Percentiles rank a stretch among this genome's conserved stretches.
Conservation (phyloP, 23 tunicate genomes). For the Aplidium turbinatum region DNA sequence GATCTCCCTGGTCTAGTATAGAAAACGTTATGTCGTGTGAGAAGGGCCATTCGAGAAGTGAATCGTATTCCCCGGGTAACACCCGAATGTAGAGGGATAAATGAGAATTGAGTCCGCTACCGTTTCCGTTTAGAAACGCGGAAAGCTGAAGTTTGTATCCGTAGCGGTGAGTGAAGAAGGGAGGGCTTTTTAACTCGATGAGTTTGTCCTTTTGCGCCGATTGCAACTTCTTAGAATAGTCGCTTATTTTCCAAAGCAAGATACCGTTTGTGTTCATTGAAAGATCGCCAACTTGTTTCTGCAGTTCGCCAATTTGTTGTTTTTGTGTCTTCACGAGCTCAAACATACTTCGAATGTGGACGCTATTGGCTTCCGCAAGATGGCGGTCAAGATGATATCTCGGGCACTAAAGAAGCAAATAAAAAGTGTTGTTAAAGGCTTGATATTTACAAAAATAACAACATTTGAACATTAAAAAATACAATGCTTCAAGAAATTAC, state of each 20-base stretch:
- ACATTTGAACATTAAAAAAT: too few species aligned
- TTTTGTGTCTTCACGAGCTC: slow-evolving; percentile 65
- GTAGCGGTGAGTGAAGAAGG: slow-evolving; percentile 77
- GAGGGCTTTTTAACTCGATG: slow-evolving; percentile 77
- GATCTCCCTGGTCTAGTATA: slow-evolving; percentile 90
- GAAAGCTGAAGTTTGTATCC: slow-evolving; percentile 91
- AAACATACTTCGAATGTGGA: slow-evolving; percentile 72
- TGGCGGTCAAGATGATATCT: slow-evolving; percentile 90
- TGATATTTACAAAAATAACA: too few species aligned
- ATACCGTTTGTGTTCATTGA: slow-evolving; percentile 68
- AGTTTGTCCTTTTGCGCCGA: slow-evolving; percentile 74
- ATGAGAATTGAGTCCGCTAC: slow-evolving; percentile 83
- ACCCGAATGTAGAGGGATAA: slow-evolving; percentile 86
- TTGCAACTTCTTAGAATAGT: slow-evolving; percentile 67
- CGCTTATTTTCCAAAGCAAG: slow-evolving; percentile 70
- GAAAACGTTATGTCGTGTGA: slow-evolving; percentile 85
- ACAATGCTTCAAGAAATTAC: too few species aligned
- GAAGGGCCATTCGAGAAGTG: slow-evolving; percentile 91
- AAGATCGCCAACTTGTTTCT: slow-evolving; percentile 70
- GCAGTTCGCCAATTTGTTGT: slow-evolving; percentile 69
- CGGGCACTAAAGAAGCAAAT: slow-evolving; percentile 76
- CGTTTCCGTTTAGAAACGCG: slow-evolving; percentile 88
- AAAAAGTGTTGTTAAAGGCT: too few species aligned
- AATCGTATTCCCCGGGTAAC: slow-evolving; percentile 84
- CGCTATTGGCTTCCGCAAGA: slow-evolving; percentile 59